phyloP scores from a whole-genome alignment of 2,797 vertebrate species.

The Semotilus atromaculatus region DNA sequence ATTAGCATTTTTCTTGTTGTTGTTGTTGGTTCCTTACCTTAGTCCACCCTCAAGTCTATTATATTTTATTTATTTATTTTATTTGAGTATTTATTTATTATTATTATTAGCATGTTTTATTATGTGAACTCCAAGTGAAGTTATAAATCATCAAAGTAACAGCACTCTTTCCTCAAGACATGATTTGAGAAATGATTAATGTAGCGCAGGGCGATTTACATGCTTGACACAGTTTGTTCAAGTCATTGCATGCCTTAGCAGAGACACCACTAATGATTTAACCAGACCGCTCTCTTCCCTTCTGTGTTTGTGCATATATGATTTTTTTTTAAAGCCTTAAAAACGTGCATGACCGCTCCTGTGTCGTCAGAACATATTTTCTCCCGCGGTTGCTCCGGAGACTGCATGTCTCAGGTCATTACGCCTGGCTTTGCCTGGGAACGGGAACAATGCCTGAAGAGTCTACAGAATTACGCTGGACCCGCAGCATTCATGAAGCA shows the following conservation, averaged over 20 bases:
- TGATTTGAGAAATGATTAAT: not conserved
- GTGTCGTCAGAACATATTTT: constrained; percentile 14
- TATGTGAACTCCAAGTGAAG: not conserved
- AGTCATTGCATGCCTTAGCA: not conserved
- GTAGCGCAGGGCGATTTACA: not conserved
- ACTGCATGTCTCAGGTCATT: constrained; percentile 26
- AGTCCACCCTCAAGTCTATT: no score
- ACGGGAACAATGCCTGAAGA: constrained; percentile 24
- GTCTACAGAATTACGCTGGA: not conserved
- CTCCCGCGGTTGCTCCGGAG: not conserved
- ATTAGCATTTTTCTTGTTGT: no score
- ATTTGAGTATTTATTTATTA: not conserved
- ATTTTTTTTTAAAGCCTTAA: not conserved
- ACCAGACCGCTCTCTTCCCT: not conserved
- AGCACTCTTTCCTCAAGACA: not conserved
- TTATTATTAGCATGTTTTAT: not conserved
- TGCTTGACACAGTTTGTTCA: not conserved
- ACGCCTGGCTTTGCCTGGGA: constrained; percentile 17
- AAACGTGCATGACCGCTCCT: not conserved
- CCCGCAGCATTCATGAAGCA: not conserved
- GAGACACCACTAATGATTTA: not conserved
- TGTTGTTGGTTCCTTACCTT: no score
- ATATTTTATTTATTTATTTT: no score
- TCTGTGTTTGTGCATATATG: not conserved
- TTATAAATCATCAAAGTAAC: not conserved